A percentile compares a stretch with the other conserved stretches of the same genome.
These are phyloP conservation scores for Rhinoraja longicauda DNA, from an alignment of 2,797 vertebrate species.

Conservation along the genomic window DNA sequence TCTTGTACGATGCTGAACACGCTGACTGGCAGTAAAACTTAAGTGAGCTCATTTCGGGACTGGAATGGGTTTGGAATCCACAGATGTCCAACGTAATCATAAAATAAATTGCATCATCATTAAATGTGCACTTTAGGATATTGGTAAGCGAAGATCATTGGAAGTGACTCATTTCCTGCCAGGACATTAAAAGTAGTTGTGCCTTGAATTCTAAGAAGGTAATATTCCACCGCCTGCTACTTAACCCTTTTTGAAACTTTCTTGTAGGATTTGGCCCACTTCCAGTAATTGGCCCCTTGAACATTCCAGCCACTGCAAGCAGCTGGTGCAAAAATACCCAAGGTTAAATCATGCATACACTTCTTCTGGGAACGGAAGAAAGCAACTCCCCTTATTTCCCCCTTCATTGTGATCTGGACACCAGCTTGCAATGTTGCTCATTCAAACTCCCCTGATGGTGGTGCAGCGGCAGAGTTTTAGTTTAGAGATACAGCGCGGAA, in stretches of 20 bases:
- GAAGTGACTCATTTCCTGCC: background rate
- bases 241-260: background rate
- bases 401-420: background rate
- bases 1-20: background rate
- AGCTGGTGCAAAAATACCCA: background rate
- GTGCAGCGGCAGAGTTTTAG: too few relatives aligned
- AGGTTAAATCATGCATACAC: background rate
- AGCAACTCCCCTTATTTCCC: background rate
- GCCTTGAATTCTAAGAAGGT: background rate
- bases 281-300: background rate
- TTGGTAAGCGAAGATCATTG: constrained; percentile 15
- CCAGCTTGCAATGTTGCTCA: background rate
- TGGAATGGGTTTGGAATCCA: background rate
- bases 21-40: background rate
- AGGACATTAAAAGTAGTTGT: background rate
- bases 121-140: background rate
- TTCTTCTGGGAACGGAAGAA: too few relatives aligned
- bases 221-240: background rate
- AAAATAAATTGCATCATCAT: background rate
- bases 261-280: background rate
- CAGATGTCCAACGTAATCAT: too few relatives aligned
- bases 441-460: too few relatives aligned
- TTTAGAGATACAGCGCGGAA: too few relatives aligned
- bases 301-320: background rate
- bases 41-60: background rate